Evolutionary conservation across 2,888 invertebrate species (phyloP), one percentile per base, ranked within the genome.

Genomic region (Mallateleia sp.): DNA sequence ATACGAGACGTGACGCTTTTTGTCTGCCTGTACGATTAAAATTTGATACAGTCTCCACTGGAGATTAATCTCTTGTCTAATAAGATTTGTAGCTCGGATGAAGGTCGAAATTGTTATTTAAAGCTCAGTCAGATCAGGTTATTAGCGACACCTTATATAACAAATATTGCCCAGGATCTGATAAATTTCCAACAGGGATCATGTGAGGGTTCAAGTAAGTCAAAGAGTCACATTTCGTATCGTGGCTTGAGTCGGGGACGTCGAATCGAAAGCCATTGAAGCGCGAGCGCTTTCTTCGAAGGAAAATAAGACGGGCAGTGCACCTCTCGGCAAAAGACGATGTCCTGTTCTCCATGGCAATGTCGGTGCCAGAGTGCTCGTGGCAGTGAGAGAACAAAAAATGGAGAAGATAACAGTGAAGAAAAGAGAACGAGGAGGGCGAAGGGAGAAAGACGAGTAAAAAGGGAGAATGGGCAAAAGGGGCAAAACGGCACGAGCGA

Each of bases 301-400:
- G 74, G 58, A 66, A 72, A 72, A 75, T 78, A 84, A 74, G 74
- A 71, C 62, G 50, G 79, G 24, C 69, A 47, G 58, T 81, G 52
- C 45, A 75, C 71, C 82, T 71, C 52, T 38, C 24, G 69, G 60
- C 38, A 67, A 75, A 67, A 69, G 84, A 72, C 84, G 84, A 79
- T 79, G 85, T 85, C 85, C 85, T 85, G 79, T 74, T 78, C 78
- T 75, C 71, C 72, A 47, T 58, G 89, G 85, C 85, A 50, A 78
- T 75, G 78, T 62, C 69, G 86, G n/a, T n/a, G n/a, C n/a, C n/a
- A n/a, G n/a, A n/a, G n/a, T n/a, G n/a, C n/a, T n/a, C n/a, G n/a
- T n/a, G n/a, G n/a, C n/a, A n/a, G n/a, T n/a, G n/a, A n/a, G n/a
- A n/a, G n/a, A n/a, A n/a, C n/a, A n/a, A n/a, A n/a, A n/a, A n/a